These are phyloP conservation scores for Mugil cephalus DNA, from an alignment of 2,113 vertebrate genomes.

Conservation along the genomic window DNA sequence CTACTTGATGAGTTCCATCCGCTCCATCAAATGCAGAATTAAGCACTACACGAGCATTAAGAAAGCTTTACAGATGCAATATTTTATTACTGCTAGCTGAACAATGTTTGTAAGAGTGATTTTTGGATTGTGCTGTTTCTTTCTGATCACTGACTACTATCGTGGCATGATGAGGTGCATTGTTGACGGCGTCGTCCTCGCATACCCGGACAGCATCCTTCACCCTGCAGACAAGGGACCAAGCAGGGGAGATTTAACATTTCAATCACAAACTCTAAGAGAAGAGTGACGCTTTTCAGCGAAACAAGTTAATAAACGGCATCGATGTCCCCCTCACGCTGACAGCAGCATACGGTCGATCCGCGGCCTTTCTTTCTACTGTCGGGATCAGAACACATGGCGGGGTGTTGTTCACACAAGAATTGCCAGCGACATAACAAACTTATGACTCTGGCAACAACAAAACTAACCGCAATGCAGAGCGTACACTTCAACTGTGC, in stretches of 20 bases:
- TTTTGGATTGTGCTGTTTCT: background rate
- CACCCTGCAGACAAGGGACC: constrained; percentile 37
- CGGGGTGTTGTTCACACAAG: background rate
- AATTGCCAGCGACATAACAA: background rate
- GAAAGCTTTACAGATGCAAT: background rate
- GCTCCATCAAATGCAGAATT: too few species aligned
- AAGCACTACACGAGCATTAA: background rate
- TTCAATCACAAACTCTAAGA: background rate
- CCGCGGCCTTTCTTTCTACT: too few species aligned
- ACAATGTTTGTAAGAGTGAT: background rate
- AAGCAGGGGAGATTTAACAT: constrained; percentile 3
- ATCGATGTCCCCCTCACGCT: background rate
- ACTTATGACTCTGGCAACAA: background rate
- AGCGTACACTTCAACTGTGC: background rate
- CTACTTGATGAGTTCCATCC: too few species aligned
- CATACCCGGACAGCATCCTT: constrained; percentile 5
- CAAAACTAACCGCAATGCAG: background rate
- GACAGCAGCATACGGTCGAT: background rate
- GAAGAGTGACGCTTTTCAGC: background rate
- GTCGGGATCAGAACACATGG: background rate
- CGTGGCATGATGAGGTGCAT: too few species aligned
- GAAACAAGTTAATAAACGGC: too few species aligned
- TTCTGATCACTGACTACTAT: constrained; percentile 21
- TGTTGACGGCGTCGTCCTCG: constrained; percentile 30
- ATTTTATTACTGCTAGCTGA: background rate